phyloP scores from a whole-genome alignment of 2,888 invertebrate genomes.

The Steromphala cineraria region DNA sequence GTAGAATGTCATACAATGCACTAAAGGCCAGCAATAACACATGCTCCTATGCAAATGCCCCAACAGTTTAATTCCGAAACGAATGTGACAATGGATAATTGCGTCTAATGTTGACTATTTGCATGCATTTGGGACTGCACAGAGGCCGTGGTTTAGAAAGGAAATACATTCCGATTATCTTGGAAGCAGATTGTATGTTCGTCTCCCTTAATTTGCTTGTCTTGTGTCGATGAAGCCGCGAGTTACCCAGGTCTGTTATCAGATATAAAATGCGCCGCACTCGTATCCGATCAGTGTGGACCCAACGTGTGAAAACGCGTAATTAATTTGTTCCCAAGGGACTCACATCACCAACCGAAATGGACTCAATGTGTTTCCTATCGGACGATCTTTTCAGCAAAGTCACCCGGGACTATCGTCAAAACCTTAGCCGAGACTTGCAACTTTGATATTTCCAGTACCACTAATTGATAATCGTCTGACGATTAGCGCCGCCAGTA shows the following conservation, averaged over 20 bases:
- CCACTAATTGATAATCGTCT: conserved; percentile 18
- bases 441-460: conserved; percentile 14
- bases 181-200: conserved; percentile 10
- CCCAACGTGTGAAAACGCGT: conserved; percentile 22
- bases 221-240: conserved; percentile 2
- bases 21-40: background rate
- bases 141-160: conserved; percentile 9
- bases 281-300: conserved; percentile 16
- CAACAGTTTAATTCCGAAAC: conserved; percentile 11
- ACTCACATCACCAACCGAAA: background rate
- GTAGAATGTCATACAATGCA: background rate
- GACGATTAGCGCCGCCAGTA: background rate
- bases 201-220: conserved; percentile 19
- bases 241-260: background rate
- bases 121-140: background rate
- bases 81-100: background rate
- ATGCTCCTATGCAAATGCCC: background rate
- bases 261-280: conserved; percentile 16
- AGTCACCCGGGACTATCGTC: conserved; percentile 3
- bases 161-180: conserved; percentile 20
- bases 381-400: conserved; percentile 20
- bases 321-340: conserved; percentile 33
- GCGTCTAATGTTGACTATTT: conserved; percentile 11
- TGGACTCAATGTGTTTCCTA: background rate
- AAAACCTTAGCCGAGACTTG: background rate